Evolutionary conservation across 2,113 vertebrate species (phyloP).

Genomic region (Gorsachius goisagi): DNA sequence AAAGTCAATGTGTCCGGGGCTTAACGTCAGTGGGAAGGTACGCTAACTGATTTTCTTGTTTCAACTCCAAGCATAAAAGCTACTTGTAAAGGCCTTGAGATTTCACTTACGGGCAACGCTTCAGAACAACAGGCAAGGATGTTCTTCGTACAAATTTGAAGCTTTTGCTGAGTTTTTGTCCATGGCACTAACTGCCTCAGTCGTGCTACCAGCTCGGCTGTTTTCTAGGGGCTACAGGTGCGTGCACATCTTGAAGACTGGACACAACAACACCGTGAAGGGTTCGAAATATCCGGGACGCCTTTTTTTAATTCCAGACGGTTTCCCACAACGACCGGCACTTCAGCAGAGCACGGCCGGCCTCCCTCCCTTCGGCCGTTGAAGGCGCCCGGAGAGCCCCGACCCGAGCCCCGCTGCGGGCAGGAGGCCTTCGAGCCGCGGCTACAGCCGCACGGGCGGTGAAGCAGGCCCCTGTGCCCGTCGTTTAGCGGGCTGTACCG

Average conservation of each 20-base stretch:
- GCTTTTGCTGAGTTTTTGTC: not conserved
- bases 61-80: not conserved
- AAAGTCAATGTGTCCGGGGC: not conserved
- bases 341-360: not conserved
- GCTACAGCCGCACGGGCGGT: too few species aligned
- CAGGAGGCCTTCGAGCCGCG: too few species aligned
- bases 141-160: not conserved
- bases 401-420: fast-evolving
- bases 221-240: not conserved
- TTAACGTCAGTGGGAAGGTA: fast-evolving
- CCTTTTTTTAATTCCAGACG: too few species aligned
- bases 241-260: not conserved
- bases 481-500: not conserved
- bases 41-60: fast-evolving
- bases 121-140: not conserved
- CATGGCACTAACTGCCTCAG: fast-evolving
- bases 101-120: not conserved
- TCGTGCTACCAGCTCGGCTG: fast-evolving
- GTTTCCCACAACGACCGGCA: not conserved
- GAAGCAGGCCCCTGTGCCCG: too few species aligned
- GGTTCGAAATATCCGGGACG: fast-evolving
- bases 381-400: too few species aligned
- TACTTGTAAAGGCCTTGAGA: not conserved
- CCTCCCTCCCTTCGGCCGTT: too few species aligned
- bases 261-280: not conserved